Evolutionary conservation across 2,888 invertebrate species (phyloP).

Genomic region (Tribolium freemani): DNA sequence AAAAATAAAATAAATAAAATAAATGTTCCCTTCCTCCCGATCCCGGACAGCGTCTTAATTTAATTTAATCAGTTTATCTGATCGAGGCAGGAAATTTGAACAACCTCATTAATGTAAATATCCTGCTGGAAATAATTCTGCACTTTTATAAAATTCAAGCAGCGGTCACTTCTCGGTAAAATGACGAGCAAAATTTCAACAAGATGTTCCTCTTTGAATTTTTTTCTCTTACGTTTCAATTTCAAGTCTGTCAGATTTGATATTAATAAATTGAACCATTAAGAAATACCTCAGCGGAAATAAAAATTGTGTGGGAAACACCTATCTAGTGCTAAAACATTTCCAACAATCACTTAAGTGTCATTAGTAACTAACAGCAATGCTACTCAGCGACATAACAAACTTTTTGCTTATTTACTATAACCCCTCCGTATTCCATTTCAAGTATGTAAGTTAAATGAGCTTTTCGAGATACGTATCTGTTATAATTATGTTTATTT

Average conservation of each 20-base stretch:
- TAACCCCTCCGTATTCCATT: background rate
- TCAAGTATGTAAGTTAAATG: background rate
- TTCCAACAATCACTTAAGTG: background rate
- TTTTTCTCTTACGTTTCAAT: background rate
- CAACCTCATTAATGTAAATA: background rate
- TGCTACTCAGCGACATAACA: background rate
- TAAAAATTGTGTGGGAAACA: background rate
- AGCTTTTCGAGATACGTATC: background rate
- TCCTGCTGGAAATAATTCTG: background rate
- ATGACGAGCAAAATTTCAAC: background rate
- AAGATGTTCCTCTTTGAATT: background rate
- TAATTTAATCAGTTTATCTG: no score
- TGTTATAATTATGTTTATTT: background rate
- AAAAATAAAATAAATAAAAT: no score
- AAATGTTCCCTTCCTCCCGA: no score
- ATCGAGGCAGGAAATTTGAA: background rate
- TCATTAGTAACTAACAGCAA: background rate
- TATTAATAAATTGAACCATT: slow-evolving; percentile 1
- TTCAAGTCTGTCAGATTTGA: background rate
- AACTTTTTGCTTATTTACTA: background rate
- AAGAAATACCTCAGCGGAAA: background rate
- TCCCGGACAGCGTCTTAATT: no score
- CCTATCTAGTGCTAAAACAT: background rate
- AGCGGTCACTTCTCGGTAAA: background rate
- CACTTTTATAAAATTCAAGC: background rate